Conservation (phyloP, 2,888 invertebrate genomes). For the Oscheius myriophilus region DNA sequence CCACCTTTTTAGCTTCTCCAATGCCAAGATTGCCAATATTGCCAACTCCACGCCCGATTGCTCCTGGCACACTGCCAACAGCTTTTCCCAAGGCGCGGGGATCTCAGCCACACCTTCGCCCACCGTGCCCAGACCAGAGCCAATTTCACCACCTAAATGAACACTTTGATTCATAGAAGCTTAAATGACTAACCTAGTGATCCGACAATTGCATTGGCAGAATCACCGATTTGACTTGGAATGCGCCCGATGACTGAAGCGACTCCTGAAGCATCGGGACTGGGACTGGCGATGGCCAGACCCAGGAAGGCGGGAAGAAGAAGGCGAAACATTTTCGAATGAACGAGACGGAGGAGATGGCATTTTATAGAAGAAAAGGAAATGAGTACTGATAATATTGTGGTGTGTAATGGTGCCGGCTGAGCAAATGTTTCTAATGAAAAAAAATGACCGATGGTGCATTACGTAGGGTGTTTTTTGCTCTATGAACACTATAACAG, state of each 20-base stretch:
- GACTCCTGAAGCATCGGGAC: too few relatives aligned
- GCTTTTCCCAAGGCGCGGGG: slow-evolving; percentile 32
- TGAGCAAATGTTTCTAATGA: too few relatives aligned
- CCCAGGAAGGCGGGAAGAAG: too few relatives aligned
- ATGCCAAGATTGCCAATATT: slow-evolving; percentile 21
- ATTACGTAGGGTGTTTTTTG: too few relatives aligned
- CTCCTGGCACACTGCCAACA: slow-evolving; percentile 31
- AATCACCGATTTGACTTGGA: slow-evolving; percentile 1
- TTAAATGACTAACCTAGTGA: background rate
- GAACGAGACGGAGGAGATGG: too few relatives aligned
- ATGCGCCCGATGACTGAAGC: background rate
- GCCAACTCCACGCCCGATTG: slow-evolving; percentile 29
- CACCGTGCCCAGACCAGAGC: slow-evolving; percentile 25
- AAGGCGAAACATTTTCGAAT: too few relatives aligned
- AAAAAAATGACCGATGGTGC: too few relatives aligned
- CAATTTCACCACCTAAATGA: slow-evolving; percentile 21
- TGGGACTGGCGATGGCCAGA: too few relatives aligned
- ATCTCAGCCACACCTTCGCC: slow-evolving; percentile 32
- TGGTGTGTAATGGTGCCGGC: too few relatives aligned
- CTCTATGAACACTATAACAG: too few relatives aligned
- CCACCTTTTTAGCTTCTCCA: slow-evolving; percentile 25
- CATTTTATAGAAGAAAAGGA: too few relatives aligned
- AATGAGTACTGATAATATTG: too few relatives aligned
- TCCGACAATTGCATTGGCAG: slow-evolving; percentile 3
- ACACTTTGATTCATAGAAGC: slow-evolving; percentile 11